Conservation (phyloP, 2,888 invertebrate species). For the Drosophila pseudotakahashii region DNA sequence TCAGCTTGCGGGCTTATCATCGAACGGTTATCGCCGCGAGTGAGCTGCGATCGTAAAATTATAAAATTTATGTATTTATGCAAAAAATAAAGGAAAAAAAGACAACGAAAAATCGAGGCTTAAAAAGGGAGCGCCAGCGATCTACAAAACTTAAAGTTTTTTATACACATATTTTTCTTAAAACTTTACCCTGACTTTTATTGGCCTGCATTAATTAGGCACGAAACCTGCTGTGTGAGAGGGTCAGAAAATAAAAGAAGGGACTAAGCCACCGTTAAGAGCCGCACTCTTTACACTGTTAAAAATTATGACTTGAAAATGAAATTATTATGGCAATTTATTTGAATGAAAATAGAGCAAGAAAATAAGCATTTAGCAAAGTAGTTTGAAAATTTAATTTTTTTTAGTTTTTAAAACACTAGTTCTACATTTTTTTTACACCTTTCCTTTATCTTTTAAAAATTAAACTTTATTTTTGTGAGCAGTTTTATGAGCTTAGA, state of each 20-base stretch:
- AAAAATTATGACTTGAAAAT: neutral
- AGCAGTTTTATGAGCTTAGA: no score
- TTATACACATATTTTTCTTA: neutral
- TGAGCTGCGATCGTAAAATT: conserved; percentile 41
- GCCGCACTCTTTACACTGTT: neutral
- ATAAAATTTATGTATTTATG: conserved; percentile 66
- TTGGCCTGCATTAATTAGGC: conserved; percentile 68
- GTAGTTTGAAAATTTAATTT: no score
- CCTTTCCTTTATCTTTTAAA: no score
- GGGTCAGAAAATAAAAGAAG: conserved; percentile 7
- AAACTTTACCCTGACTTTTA: conserved; percentile 34
- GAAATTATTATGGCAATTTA: no score
- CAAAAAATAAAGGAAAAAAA: conserved; percentile 45
- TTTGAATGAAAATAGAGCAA: no score
- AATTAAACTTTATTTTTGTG: no score
- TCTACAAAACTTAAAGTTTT: conserved; percentile 28
- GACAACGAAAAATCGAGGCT: conserved; percentile 7
- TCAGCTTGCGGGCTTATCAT: conserved; percentile 50
- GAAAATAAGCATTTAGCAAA: no score
- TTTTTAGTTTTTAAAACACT: no score
- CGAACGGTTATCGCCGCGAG: conserved; percentile 45
- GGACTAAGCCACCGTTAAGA: conserved; percentile 17
- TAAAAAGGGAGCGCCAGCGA: conserved; percentile 62
- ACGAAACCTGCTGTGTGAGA: conserved; percentile 66
- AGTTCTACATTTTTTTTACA: no score